A percentile compares a stretch with the other conserved stretches of the same genome.
phyloP scores from a whole-genome alignment of 2,113 vertebrate genomes.

The Syrmaticus mikado region DNA sequence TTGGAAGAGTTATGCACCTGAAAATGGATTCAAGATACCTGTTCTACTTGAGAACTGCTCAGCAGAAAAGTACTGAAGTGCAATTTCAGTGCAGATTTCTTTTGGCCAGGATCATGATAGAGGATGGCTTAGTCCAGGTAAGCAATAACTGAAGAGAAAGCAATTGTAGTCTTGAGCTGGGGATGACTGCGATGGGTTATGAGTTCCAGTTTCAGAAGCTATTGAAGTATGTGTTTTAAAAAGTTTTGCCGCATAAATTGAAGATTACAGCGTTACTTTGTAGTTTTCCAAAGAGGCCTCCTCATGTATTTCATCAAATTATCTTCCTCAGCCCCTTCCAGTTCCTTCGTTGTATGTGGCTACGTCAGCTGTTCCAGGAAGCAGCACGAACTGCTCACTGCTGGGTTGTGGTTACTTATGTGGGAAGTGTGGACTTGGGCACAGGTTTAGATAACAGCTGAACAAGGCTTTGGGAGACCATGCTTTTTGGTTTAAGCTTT shows the following conservation, averaged over 20 bases:
- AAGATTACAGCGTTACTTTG: neutral
- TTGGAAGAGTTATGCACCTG: neutral
- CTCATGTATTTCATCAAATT: neutral
- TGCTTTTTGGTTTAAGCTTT: neutral
- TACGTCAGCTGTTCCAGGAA: neutral
- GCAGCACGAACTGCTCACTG: neutral
- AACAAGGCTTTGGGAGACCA: neutral
- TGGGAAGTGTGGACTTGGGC: neutral
- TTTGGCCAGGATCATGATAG: neutral
- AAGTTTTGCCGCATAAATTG: neutral
- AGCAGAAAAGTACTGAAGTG: neutral
- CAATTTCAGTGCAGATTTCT: neutral
- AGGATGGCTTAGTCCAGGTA: neutral
- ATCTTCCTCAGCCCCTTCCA: neutral
- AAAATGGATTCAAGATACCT: neutral
- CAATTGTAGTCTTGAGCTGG: neutral
- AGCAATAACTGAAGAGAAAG: neutral
- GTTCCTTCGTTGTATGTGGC: rapidly evolving
- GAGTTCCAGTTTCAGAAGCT: neutral
- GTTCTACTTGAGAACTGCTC: neutral
- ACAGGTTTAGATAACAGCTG: neutral
- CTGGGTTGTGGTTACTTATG: neutral
- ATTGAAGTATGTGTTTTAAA: neutral
- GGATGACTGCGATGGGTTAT: neutral
- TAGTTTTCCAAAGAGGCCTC: neutral